These are phyloP conservation scores for Cylindroiulus punctatus DNA, from an alignment of 2,888 invertebrate species.

Conservation along the genomic window DNA sequence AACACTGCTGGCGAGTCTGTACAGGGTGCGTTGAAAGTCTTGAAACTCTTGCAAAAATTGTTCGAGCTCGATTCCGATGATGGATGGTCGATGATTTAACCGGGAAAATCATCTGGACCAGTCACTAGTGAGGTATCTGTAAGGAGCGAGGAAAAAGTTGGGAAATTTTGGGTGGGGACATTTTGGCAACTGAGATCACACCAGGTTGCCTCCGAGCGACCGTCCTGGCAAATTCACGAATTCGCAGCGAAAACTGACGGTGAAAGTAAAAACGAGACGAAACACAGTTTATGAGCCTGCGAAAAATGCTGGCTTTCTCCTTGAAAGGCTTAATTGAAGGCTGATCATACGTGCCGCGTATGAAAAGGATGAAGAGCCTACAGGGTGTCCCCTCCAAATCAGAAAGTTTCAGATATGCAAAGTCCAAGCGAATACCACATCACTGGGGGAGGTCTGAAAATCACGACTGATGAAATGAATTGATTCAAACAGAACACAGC, in stretches of 20 bases:
- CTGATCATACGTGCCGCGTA: not conserved
- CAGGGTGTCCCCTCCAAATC: not conserved
- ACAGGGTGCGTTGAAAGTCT: not conserved
- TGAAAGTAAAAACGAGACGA: slow-evolving; percentile 31
- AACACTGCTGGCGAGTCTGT: not conserved
- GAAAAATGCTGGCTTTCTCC: not conserved
- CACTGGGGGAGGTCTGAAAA: no score
- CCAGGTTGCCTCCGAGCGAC: not conserved
- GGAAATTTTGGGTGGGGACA: slow-evolving; percentile 34
- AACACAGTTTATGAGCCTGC: slow-evolving; percentile 2
- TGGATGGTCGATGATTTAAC: not conserved
- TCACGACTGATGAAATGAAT: no score
- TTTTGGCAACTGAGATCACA: slow-evolving; percentile 27
- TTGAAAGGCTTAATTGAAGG: slow-evolving; percentile 27
- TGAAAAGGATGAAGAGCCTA: not conserved
- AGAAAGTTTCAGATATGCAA: no score
- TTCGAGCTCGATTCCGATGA: not conserved
- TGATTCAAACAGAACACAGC: no score
- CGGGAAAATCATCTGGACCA: slow-evolving; percentile 6
- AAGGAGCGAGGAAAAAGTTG: not conserved
- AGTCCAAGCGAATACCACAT: no score
- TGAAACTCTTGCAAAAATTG: not conserved
- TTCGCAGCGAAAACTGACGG: not conserved
- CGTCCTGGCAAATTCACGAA: not conserved
- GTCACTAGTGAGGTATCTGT: slow-evolving; percentile 3